Percentiles rank a stretch among this genome's conserved stretches.
phyloP scores from a whole-genome alignment of 2,113 vertebrate species.

The Syrrhaptes paradoxus region DNA sequence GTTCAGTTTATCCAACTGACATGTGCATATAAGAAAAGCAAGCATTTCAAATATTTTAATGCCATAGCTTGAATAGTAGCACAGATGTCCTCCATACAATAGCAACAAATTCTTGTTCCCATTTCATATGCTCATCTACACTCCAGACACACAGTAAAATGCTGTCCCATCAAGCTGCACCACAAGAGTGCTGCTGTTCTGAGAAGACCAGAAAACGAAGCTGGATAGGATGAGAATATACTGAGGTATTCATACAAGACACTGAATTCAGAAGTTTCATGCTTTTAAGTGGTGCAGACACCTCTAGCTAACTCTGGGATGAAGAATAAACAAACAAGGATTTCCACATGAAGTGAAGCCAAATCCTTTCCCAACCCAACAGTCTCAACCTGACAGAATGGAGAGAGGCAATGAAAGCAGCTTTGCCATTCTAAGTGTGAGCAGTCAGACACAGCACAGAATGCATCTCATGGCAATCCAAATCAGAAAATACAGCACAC shows the following conservation, averaged over 20 bases:
- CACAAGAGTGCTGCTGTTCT: not conserved
- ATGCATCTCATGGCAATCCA: not conserved
- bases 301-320: not conserved
- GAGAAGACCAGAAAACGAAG: not conserved
- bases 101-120: conserved; percentile 1
- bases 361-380: not conserved
- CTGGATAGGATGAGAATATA: not conserved
- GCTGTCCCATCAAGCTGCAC: not conserved
- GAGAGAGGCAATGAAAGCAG: not conserved
- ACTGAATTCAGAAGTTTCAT: not conserved
- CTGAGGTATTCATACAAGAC: not conserved
- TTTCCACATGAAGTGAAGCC: not conserved
- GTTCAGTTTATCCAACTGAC: not conserved
- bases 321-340: not conserved
- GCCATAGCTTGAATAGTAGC: not conserved
- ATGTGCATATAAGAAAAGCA: not conserved
- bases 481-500: not conserved
- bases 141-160: not conserved
- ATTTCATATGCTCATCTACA: not conserved
- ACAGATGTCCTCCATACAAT: conserved; percentile 17
- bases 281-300: not conserved
- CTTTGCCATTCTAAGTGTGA: not conserved
- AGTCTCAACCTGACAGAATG: not conserved
- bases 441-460: not conserved
- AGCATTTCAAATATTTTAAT: conserved; percentile 3